Evolutionary conservation across 2,113 vertebrate species (phyloP), one percentile per base, ranked within the genome.

Genomic region (Oreochromis niloticus): DNA sequence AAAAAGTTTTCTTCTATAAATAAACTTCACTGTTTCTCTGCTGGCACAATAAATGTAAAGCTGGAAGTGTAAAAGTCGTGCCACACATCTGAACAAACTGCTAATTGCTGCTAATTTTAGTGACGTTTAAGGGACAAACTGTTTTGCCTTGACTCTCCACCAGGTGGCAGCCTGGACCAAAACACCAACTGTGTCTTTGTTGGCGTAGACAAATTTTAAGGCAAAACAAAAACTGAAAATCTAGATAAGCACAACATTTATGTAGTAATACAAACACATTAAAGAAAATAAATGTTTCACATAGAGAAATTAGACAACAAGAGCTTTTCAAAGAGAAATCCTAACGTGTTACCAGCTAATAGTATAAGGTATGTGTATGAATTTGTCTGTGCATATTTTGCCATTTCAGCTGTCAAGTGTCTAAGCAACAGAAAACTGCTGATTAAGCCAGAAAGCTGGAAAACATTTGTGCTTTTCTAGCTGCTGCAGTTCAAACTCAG

Each of bases 81-180:
- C 22, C 80, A 84, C 85, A 86, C 75, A 10, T 56, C 16, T 46
- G 41, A 81, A 36, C 14, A 34, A 2, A 2, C 56, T 80, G 83
- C 6, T 59, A 52, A 85, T 52, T 34, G 14, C 34, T 6, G 88
- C 32, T 59, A 30, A 73, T 89, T 85, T 6, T 9, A 52, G 19
- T 13, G 8, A 57, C 9, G 19, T 32, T 36, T 50, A 50, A 3
- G 3, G 6, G 4, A 22, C 11, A 8, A 61, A 22, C 39, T 5
- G 56, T 19, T 39, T 10, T 90, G 61, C 83, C 56, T 30, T 3
- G 34, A 11, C 16, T 79, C 4, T 57, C 94, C 96, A 95, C 87
- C 90, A 94, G 95, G 94, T 17, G 92, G 93, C 94, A 90, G 78
- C 13, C 22, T 57, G 39, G 1, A 48, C 41, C 39, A 68, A 16